These are phyloP conservation scores for Melieria omissa DNA, from an alignment of 2,888 invertebrate genomes.

Conservation along the genomic window DNA sequence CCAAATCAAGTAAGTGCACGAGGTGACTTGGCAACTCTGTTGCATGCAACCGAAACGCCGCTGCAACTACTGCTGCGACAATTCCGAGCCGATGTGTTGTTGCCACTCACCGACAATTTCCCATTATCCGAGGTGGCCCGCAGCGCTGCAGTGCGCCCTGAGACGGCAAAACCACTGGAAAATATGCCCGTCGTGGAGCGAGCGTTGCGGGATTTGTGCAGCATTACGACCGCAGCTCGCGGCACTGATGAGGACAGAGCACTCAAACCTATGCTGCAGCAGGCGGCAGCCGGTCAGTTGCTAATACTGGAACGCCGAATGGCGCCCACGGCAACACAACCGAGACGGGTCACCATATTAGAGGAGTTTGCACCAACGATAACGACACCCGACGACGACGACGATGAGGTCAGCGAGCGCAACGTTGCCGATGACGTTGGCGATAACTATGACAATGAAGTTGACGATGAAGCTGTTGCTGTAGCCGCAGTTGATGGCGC, in stretches of 20 bases:
- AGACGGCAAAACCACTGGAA: conserved; percentile 48
- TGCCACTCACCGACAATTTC: not conserved
- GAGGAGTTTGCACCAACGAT: conserved; percentile 36
- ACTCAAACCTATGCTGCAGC: conserved; percentile 13
- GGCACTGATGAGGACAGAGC: conserved; percentile 4
- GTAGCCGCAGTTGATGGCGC: not conserved
- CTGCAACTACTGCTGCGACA: conserved; percentile 55
- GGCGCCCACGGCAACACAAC: conserved; percentile 34
- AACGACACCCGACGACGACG: not conserved
- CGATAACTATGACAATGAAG: not conserved
- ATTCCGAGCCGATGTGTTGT: conserved; percentile 43
- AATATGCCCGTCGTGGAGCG: conserved; percentile 64
- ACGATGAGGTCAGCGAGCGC: not conserved
- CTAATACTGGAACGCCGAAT: conserved; percentile 11
- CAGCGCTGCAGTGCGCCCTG: not conserved
- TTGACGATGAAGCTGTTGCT: not conserved
- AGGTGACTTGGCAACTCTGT: conserved; percentile 42
- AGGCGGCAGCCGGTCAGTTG: not conserved
- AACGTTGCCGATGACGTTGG: not conserved
- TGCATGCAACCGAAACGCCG: not conserved
- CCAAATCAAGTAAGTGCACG: conserved; percentile 48
- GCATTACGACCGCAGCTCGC: conserved; percentile 32
- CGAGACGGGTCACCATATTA: conserved; percentile 50
- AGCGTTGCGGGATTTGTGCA: conserved; percentile 57
- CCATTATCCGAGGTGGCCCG: not conserved